Conservation (phyloP, 2,113 vertebrate species). For the Oncorhynchus masou region DNA sequence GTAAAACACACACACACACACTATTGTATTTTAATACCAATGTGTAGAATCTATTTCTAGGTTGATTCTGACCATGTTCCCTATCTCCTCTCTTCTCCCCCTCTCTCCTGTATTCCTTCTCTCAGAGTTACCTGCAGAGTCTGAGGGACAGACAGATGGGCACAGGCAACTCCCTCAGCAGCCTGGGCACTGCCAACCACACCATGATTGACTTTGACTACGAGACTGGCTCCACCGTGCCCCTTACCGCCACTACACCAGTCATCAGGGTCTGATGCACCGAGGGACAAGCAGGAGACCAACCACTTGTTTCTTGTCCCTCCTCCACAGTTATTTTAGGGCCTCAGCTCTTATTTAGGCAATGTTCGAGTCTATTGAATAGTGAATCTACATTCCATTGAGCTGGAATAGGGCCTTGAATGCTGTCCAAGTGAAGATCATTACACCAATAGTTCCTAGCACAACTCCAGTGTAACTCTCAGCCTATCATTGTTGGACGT, state of each 20-base stretch:
- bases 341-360: slow-evolving; percentile 1
- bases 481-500: slow-evolving; percentile 9
- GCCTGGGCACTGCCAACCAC: slow-evolving; percentile 71
- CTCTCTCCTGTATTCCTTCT: slow-evolving; percentile 8
- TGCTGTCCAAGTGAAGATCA: not conserved
- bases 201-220: slow-evolving; percentile 81
- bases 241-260: slow-evolving; percentile 77
- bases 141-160: slow-evolving; percentile 81
- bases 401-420: not conserved
- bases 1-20: not conserved
- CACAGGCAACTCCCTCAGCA: slow-evolving; percentile 78
- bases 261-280: slow-evolving; percentile 68
- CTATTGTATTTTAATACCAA: not conserved
- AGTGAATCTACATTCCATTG: not conserved
- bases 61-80: not conserved
- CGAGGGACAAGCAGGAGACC: not conserved
- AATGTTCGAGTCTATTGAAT: not conserved
- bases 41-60: not conserved
- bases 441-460: not conserved
- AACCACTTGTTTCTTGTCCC: not conserved
- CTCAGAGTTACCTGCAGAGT: slow-evolving; percentile 87
- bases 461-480: slow-evolving; percentile 1
- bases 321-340: slow-evolving; percentile 1
- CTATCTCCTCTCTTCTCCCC: slow-evolving; percentile 7
- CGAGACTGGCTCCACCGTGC: slow-evolving; percentile 79